phyloP scores from a whole-genome alignment of 2,888 invertebrate species.

The Dicyrtoma fusca region DNA sequence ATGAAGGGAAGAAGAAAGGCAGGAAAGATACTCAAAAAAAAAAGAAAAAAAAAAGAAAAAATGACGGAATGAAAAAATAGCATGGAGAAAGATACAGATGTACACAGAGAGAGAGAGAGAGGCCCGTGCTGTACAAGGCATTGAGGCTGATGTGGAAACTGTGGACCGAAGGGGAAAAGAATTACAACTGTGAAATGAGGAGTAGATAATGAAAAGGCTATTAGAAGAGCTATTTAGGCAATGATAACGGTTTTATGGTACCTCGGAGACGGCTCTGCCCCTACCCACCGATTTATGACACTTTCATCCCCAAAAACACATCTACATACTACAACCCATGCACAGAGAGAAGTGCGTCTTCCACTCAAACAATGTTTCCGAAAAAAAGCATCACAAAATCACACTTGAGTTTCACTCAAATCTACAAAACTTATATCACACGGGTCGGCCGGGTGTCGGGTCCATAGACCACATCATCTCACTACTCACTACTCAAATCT shows the following conservation, averaged over 20 bases:
- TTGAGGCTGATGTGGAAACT: too few relatives aligned
- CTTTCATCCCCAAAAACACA: slow-evolving; percentile 25
- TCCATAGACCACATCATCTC: neutral
- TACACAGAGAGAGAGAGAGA: too few relatives aligned
- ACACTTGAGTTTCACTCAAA: slow-evolving; percentile 34
- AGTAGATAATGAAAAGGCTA: slow-evolving; percentile 53
- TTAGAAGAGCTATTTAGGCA: slow-evolving; percentile 54
- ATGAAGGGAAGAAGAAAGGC: neutral
- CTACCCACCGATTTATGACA: slow-evolving; percentile 50
- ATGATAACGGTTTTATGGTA: slow-evolving; percentile 56
- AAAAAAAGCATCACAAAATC: slow-evolving; percentile 41
- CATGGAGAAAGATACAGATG: neutral
- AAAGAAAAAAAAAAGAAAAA: slow-evolving; percentile 6
- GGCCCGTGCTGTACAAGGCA: too few relatives aligned
- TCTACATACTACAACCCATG: slow-evolving; percentile 12
- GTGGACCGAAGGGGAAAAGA: slow-evolving; percentile 36
- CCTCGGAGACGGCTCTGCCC: slow-evolving; percentile 49
- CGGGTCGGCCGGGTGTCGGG: neutral
- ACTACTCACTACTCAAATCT: neutral
- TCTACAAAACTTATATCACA: neutral
- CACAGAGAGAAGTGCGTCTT: too few relatives aligned
- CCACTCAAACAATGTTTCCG: slow-evolving; percentile 28
- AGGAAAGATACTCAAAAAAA: neutral
- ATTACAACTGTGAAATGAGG: slow-evolving; percentile 49
- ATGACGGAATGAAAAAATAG: slow-evolving; percentile 12